A percentile compares a stretch with the other conserved stretches of the same genome.
Evolutionary conservation across 23 tunicate genomes (phyloP).

Genomic region (Diplosoma virens): DNA sequence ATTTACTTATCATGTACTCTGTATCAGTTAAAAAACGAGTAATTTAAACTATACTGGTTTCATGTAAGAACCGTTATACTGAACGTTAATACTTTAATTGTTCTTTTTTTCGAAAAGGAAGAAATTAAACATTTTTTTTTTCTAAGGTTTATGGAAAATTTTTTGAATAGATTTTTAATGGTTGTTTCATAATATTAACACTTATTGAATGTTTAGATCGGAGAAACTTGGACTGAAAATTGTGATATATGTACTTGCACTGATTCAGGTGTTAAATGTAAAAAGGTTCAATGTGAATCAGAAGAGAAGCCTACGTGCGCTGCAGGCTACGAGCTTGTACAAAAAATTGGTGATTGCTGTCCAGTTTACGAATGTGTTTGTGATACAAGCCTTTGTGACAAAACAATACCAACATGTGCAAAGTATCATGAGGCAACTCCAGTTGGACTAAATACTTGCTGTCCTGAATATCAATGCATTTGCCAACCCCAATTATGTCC

Average conservation of each 20-base stretch:
- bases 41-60: too few relatives aligned
- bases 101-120: too few relatives aligned
- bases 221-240: constrained; percentile 68
- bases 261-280: constrained; percentile 52
- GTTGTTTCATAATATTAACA: too few relatives aligned
- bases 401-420: constrained; percentile 52
- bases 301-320: constrained; percentile 54
- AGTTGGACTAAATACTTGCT: constrained; percentile 43
- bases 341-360: constrained; percentile 88
- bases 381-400: constrained; percentile 45
- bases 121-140: too few relatives aligned
- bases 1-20: too few relatives aligned
- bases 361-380: constrained; percentile 86
- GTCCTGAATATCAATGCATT: constrained; percentile 80
- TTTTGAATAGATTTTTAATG: too few relatives aligned
- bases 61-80: too few relatives aligned
- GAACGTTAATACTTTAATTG: too few relatives aligned
- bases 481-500: constrained; percentile 76
- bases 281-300: constrained; percentile 56
- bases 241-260: constrained; percentile 79
- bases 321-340: constrained; percentile 74
- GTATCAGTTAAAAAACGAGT: too few relatives aligned
- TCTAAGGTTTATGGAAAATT: too few relatives aligned
- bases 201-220: too few relatives aligned
- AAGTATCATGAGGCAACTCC: constrained; percentile 50